phyloP scores from a whole-genome alignment of 2,888 invertebrate species.

The Lacanobia oleracea region DNA sequence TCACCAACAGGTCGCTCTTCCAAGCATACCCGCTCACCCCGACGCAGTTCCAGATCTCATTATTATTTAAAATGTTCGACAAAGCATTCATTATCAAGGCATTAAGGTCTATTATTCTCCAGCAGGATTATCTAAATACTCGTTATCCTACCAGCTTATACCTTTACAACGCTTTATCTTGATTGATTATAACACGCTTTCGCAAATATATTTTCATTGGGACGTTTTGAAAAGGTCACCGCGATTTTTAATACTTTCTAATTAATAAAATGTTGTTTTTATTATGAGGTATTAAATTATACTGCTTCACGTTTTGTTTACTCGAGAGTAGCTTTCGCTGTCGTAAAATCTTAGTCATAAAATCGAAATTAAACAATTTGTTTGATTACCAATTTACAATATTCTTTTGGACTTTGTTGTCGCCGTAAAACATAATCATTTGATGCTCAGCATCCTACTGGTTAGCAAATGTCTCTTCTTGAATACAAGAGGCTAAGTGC shows the following conservation, averaged over 20 bases:
- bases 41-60: constrained; percentile 29
- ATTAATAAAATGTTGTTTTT: constrained; percentile 39
- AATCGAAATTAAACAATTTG: not conserved
- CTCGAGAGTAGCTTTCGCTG: constrained; percentile 15
- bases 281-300: constrained; percentile 13
- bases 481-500: too few relatives aligned
- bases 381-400: not conserved
- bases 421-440: not conserved
- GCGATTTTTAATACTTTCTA: constrained; percentile 62
- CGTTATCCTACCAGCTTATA: constrained; percentile 28
- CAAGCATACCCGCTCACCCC: not conserved
- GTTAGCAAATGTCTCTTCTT: too few relatives aligned
- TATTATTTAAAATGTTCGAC: constrained; percentile 41
- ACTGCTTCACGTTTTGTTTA: constrained; percentile 36
- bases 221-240: constrained; percentile 45
- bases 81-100: constrained; percentile 42
- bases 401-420: not conserved
- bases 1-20: constrained; percentile 25
- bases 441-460: too few relatives aligned
- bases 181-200: constrained; percentile 58
- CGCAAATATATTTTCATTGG: constrained; percentile 50
- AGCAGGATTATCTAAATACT: constrained; percentile 42
- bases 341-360: constrained; percentile 13
- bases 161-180: constrained; percentile 46
- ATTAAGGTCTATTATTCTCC: constrained; percentile 34